Conservation (phyloP, 2,113 vertebrate species). For the Vireo altiloquus region DNA sequence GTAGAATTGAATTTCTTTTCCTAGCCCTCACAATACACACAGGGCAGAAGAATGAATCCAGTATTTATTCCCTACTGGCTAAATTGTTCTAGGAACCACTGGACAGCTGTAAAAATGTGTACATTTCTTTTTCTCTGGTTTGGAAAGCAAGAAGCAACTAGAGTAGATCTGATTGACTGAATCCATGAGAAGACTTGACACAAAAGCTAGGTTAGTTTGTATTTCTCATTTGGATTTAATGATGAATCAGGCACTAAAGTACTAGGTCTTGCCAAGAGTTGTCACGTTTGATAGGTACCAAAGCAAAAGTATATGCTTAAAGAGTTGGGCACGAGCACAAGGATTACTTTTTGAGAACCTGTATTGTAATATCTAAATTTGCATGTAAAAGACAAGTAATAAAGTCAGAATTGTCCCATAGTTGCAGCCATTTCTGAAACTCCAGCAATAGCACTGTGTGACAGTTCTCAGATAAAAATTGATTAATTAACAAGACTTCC, state of each 20-base stretch:
- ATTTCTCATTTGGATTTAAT: neutral
- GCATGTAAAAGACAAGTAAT: neutral
- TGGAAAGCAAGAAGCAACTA: neutral
- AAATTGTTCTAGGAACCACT: neutral
- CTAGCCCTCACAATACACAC: neutral
- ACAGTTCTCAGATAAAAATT: neutral
- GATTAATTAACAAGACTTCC: neutral
- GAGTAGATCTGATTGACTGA: neutral
- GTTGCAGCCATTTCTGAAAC: neutral
- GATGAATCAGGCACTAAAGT: neutral
- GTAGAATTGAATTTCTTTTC: neutral
- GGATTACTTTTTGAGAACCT: neutral
- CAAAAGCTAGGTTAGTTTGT: neutral
- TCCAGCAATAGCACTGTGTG: neutral
- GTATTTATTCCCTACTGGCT: neutral
- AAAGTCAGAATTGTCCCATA: neutral
- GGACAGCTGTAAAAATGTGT: neutral
- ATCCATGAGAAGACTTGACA: neutral
- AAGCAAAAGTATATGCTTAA: neutral
- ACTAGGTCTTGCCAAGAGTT: neutral
- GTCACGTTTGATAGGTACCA: neutral
- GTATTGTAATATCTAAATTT: neutral
- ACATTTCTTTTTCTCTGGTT: neutral
- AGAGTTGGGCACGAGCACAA: neutral
- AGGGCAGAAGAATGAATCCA: neutral